These are phyloP conservation scores for Mimumesa dahlbomi DNA, from an alignment of 2,888 invertebrate genomes.

Conservation along the genomic window DNA sequence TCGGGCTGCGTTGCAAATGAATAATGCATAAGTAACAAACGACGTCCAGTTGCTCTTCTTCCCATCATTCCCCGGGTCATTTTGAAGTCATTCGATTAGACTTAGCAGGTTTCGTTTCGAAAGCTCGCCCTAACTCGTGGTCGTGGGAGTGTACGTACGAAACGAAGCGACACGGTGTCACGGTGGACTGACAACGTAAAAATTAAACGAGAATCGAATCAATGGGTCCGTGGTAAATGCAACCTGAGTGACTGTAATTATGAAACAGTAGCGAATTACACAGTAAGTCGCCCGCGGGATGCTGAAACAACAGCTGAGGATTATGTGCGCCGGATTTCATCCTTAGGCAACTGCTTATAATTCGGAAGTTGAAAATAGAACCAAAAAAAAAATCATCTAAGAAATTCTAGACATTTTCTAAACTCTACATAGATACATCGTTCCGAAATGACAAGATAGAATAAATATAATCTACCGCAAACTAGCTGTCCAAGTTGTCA, in stretches of 20 bases:
- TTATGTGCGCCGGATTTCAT: constrained; percentile 27
- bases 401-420: too few species aligned
- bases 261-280: constrained; percentile 67
- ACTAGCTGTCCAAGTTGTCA: too few species aligned
- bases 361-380: constrained; percentile 46
- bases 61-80: constrained; percentile 64
- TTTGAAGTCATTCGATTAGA: constrained; percentile 68
- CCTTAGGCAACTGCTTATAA: constrained; percentile 38
- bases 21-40: constrained; percentile 74
- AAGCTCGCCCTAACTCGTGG: constrained; percentile 24
- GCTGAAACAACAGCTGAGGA: constrained; percentile 6
- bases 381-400: too few species aligned
- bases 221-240: constrained; percentile 37
- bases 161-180: not conserved
- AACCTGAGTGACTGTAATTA: constrained; percentile 72
- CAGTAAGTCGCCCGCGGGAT: constrained; percentile 46
- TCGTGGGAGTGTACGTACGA: constrained; percentile 21
- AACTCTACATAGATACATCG: too few species aligned
- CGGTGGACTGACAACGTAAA: constrained; percentile 7
- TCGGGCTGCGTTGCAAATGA: constrained; percentile 72
- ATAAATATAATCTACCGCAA: too few species aligned
- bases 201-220: constrained; percentile 25
- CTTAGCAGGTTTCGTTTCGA: constrained; percentile 54
- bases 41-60: constrained; percentile 50
- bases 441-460: too few species aligned